Evolutionary conservation across 2,113 vertebrate genomes (phyloP), one percentile per base, ranked within the genome.

Genomic region (Donacobius atricapilla): DNA sequence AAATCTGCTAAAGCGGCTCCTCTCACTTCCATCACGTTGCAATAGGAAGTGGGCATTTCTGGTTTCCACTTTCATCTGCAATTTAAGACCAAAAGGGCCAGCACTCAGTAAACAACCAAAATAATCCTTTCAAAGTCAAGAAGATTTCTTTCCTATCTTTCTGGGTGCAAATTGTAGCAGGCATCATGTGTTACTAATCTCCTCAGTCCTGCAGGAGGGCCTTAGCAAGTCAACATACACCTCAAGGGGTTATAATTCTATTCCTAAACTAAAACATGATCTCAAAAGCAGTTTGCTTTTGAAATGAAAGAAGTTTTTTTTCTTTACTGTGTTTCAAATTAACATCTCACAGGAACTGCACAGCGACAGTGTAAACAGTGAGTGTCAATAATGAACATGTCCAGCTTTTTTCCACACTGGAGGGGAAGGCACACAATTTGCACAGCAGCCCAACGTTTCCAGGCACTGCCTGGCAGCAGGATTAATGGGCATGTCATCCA

Each of bases 61-160:
- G 45, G 54, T 57, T 85, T 68, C 89, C 63, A 73, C 64, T 90
- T 94, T 76, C 65, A 75, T 85, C 48, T 85, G 30, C 50, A 83
- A 31, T 70, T 80, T 80, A 68, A 69, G 87, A 87, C n/a, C 71
- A 90, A 91, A 96, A 87, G 45, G 57, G 68, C 61, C 51, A 91
- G 86, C 70, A 57, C 70, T 93, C 51, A 65, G 65, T 83, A 95
- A 97, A 95, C 60, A 96, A 89, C 69, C 42, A 81, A 79, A 94
- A 85, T 73, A 95, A 93, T 94, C 80, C 86, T 95, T 97, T 96
- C 91, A 83, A 87, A 84, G 83, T 60, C 13, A 3, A 64, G 89
- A 87, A 77, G 60, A 93, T 92, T 94, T 95, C 69, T 64, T 31
- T 50, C 60, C 89, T 83, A 25, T 83, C 72, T 91, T 93, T 75